Conservation (phyloP, 2,888 invertebrate species). For the Amaurobius ferox region DNA sequence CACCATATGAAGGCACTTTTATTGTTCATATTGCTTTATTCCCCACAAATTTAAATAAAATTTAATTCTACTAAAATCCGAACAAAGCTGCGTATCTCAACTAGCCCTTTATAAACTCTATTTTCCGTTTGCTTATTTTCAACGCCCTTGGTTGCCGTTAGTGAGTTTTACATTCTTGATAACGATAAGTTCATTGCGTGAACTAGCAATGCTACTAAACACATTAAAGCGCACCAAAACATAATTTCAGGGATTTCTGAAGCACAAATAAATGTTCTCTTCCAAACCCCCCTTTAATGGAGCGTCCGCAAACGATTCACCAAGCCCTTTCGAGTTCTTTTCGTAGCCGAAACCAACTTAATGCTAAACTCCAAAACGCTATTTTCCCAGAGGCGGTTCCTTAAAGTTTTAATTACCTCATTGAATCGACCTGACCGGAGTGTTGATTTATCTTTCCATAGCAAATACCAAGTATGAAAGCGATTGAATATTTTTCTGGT, state of each 20-base stretch:
- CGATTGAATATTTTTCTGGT: not conserved
- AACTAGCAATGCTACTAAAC: too few species aligned
- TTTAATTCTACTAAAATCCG: too few species aligned
- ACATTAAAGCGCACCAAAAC: too few species aligned
- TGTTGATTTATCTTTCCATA: not conserved
- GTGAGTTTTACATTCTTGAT: too few species aligned
- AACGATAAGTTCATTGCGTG: too few species aligned
- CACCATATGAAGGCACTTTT: too few species aligned
- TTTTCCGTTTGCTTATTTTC: too few species aligned
- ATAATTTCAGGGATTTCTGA: not conserved
- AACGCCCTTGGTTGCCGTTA: too few species aligned
- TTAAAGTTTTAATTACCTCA: slow-evolving; percentile 12
- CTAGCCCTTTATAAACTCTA: too few species aligned
- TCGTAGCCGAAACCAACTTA: not conserved
- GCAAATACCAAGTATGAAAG: not conserved
- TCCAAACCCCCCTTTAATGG: not conserved
- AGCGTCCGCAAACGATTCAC: not conserved
- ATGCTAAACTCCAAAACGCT: not conserved
- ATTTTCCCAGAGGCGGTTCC: not conserved
- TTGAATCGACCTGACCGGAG: not conserved
- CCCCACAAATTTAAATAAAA: too few species aligned
- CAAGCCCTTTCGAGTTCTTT: not conserved
- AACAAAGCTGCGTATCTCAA: too few species aligned
- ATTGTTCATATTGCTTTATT: too few species aligned
- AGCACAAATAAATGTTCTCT: not conserved